Base-by-base conservation (phyloP, 2,113 vertebrate species). In the Crypturellus undulatus region DNA sequence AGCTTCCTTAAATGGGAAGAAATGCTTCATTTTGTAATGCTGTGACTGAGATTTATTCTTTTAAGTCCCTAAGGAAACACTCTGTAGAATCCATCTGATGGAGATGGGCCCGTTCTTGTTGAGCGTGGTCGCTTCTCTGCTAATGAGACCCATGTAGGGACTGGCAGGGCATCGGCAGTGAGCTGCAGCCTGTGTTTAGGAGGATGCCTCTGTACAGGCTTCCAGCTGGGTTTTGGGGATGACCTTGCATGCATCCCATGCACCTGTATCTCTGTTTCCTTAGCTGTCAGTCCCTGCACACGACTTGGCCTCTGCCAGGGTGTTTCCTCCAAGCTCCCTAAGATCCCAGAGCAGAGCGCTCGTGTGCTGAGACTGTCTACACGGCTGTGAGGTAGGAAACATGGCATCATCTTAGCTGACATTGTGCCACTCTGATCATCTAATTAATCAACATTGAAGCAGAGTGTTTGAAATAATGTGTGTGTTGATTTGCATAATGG, bases 351-450 rank as follows among this genome's bases (percentile, higher is more conserved):
- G 58, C 64, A 62, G 78, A 89, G n/a, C 32, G 65, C 10, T 3
- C 0, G 0, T 16, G 34, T 9, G 19, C 68, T 86, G 51, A 68
- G 71, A 58, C 45, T 69, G 65, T 56, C 25, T 43, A 5, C 51
- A 43, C 69, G 65, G 54, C 63, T 83, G 56, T 21, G 34, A 90
- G 82, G 91, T 84, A 86, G 91, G 91, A 96, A 97, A 93, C 58
- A 62, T 93, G 94, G 90, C 92, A 90, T 87, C 75, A 26, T 93
- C 93, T 92, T 95, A 75, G 56, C 88, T 97, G 69, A 76, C 95
- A 95, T 93, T 95, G 79, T 94, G 95, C 94, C 79, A 90, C 93
- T 97, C 82, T 95, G 91, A 96, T 97, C 97, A 97, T 97, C 91
- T 95, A 96, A 96, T 97, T 97, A 97, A 94, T 96, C 93, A 94